Evolutionary conservation across 2,113 vertebrate species (phyloP), one percentile per base, ranked within the genome.

Genomic region (Bujurquina vittata): DNA sequence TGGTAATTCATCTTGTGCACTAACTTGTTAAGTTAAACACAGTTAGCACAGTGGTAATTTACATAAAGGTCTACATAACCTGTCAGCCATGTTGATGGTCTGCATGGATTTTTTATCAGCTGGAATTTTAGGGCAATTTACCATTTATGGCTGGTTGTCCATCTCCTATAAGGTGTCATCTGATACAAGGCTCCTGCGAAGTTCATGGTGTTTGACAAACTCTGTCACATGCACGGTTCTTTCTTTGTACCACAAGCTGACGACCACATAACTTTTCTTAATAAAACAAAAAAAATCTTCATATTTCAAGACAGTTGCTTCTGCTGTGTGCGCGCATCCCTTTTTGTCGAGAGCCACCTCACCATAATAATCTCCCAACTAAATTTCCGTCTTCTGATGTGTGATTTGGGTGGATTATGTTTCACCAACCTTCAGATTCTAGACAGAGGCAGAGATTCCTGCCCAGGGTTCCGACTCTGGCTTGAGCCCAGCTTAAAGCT

Each of bases 401-500:
- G 23, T 69, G 43, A 52, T 1, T 69, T 69, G 23, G 43, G 43
- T 69, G 23, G 65, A 49, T 17, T 1, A 14, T 43, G n/a, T 65
- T 23, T 65, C n/a, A 15, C n/a, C 7, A 1, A 29, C 23, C 23
- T 69, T 69, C 49, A 69, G 49, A 69, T 29, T 69, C 14, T 69
- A 17, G 65, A 69, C 57, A 60, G 56, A 57, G 3, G 10, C 14
- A 35, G 12, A 62, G 14, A 77, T 77, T 69, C 57, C 55, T 63
- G 29, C 75, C 12, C 60, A 75, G 60, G 78, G 58, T 65, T 80
- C 49, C 26, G 62, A 59, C 59, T 87, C 29, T 80, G 88, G 79
- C 52, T n/a, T 62, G 7, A 10, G 69, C 54, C 15, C 79, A 65
- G 58, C 26, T 31, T 90, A 75, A 87, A 83, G 56, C 88, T 74